Percentiles rank a stretch among this genome's conserved stretches.
Conservation (phyloP, 1,140 invertebrate genomes). For the Subanguina moxae region DNA sequence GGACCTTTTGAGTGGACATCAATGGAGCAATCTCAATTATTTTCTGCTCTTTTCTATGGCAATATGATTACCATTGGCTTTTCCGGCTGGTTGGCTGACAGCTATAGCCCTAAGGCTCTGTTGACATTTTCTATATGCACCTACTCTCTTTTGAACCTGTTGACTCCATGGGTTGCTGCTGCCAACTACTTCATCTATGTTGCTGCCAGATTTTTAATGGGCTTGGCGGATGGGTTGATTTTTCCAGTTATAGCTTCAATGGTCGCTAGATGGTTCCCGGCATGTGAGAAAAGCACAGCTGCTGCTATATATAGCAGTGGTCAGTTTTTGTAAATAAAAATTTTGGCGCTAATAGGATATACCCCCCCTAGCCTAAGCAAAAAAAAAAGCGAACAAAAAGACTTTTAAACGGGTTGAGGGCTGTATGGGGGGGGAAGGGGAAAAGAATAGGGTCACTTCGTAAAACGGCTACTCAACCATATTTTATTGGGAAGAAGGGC, state of each 20-base stretch:
- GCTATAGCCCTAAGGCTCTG: slow-evolving; percentile 35
- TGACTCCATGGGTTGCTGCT: slow-evolving; percentile 17
- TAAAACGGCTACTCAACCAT: no score
- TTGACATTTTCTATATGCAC: slow-evolving; percentile 8
- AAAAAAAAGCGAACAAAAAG: background rate
- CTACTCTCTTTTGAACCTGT: slow-evolving; percentile 25
- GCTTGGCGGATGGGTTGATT: slow-evolving; percentile 29
- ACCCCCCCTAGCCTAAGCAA: no score
- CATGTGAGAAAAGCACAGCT: slow-evolving; percentile 22
- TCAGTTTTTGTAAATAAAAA: background rate
- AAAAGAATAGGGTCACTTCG: no score
- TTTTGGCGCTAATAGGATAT: no score
- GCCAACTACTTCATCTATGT: slow-evolving; percentile 27
- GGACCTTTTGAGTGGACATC: slow-evolving; percentile 31
- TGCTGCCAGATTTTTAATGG: slow-evolving; percentile 36
- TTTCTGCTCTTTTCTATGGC: slow-evolving; percentile 35
- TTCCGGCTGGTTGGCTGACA: slow-evolving; percentile 36
- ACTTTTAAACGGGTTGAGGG: no score
- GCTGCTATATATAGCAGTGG: slow-evolving; percentile 39
- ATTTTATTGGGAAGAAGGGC: no score
- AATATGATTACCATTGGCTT: slow-evolving; percentile 25
- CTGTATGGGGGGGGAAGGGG: no score
- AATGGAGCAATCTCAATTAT: slow-evolving; percentile 26
- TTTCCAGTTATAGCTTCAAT: slow-evolving; percentile 25
- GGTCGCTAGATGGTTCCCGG: slow-evolving; percentile 33